Evolutionary conservation across 2,113 vertebrate genomes (phyloP).

Genomic region (Ptychochromis oligacanthus): DNA sequence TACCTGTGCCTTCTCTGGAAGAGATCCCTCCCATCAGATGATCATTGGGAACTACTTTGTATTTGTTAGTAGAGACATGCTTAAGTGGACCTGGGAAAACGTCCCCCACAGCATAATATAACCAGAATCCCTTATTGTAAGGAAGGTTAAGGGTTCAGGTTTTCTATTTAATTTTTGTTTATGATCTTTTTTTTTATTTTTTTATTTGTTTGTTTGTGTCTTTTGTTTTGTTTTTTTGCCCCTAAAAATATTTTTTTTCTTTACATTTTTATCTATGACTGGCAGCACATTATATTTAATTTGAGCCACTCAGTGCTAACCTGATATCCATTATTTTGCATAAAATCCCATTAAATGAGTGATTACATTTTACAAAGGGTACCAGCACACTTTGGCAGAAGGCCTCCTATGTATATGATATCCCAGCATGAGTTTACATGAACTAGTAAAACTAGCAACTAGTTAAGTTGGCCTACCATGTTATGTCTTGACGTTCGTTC

Average conservation of each 20-base stretch:
- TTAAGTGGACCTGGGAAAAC: not conserved
- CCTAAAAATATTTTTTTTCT: not conserved
- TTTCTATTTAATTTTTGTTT: not conserved
- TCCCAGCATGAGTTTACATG: slow-evolving; percentile 38
- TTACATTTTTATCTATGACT: not conserved
- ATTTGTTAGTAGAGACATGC: too few species aligned
- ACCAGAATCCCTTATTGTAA: not conserved
- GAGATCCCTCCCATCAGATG: not conserved
- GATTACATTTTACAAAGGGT: not conserved
- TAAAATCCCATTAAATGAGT: not conserved
- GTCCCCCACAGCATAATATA: not conserved
- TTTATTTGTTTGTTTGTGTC: too few species aligned
- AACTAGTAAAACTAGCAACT: slow-evolving; percentile 68
- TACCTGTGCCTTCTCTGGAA: not conserved
- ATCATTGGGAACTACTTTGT: not conserved
- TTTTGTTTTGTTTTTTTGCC: not conserved
- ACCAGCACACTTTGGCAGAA: not conserved
- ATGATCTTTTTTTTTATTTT: too few species aligned
- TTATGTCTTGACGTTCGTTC: slow-evolving; percentile 79
- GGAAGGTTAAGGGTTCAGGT: not conserved
- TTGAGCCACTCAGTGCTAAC: not conserved
- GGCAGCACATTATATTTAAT: not conserved
- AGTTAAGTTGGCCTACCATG: slow-evolving; percentile 74
- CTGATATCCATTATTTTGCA: not conserved
- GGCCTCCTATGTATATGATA: not conserved